Evolutionary conservation across 2,888 invertebrate species (phyloP).

Genomic region (Anoplius nigerrimus): DNA sequence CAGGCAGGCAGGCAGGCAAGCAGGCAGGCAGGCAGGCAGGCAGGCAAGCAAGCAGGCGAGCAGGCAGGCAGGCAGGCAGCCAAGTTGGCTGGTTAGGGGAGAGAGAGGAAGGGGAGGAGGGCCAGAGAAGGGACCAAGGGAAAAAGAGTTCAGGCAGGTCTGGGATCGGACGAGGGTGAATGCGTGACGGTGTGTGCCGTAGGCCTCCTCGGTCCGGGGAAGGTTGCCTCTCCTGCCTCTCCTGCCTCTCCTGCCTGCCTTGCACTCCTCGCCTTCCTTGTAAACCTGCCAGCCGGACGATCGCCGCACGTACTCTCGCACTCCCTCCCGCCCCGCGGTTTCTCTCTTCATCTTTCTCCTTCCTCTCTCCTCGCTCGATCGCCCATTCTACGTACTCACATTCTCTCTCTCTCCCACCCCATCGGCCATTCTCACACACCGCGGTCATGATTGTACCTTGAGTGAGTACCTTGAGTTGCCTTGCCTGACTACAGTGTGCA

Average conservation of each 20-base stretch:
- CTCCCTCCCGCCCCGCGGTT: constrained; percentile 14
- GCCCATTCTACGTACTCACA: too few relatives aligned
- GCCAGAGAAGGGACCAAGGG: constrained; percentile 60
- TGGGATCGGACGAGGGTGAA: constrained; percentile 68
- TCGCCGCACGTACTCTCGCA: constrained; percentile 18
- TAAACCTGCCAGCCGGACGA: constrained; percentile 52
- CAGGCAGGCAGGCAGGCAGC: constrained; percentile 8
- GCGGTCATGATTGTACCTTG: constrained; percentile 1
- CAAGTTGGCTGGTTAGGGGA: constrained; percentile 22
- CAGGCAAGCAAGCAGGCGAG: background rate
- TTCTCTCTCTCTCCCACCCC: background rate
- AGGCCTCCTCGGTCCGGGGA: constrained; percentile 25
- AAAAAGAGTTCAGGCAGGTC: constrained; percentile 71
- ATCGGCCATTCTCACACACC: background rate
- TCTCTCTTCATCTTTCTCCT: too few relatives aligned
- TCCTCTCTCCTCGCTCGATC: too few relatives aligned
- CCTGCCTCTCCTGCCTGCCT: constrained; percentile 15
- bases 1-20: background rate
- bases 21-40: constrained; percentile 11
- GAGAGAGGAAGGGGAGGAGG: constrained; percentile 48
- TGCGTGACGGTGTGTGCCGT: constrained; percentile 65
- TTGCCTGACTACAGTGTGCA: constrained; percentile 33
- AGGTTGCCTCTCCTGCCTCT: constrained; percentile 2
- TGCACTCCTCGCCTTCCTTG: constrained; percentile 48
- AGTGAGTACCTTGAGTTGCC: constrained; percentile 26